Evolutionary conservation across 92 coral and sea anemone species (phyloP).

Genomic region (Siderastrea radians): DNA sequence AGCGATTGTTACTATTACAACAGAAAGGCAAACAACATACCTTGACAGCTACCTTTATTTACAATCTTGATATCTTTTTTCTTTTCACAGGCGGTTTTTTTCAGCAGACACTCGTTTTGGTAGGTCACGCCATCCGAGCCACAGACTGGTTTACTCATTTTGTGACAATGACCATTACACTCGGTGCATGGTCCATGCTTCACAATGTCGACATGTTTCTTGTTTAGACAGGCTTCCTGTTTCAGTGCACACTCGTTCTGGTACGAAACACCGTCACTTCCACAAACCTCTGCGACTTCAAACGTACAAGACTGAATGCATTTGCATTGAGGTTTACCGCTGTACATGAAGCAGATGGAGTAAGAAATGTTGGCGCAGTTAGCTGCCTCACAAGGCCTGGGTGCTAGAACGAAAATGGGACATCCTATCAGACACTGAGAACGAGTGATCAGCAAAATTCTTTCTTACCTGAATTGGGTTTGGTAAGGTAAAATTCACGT

Average conservation of each 20-base stretch:
- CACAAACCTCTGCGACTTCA: constrained; percentile 16
- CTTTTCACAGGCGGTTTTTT: constrained; percentile 60
- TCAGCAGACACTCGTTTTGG: constrained; percentile 69
- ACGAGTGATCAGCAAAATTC: too few species aligned
- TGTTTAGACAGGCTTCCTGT: background rate
- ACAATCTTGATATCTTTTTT: constrained; percentile 48
- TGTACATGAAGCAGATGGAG: constrained; percentile 32
- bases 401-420: background rate
- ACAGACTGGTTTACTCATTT: constrained; percentile 51
- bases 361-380: constrained; percentile 7
- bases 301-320: constrained; percentile 15
- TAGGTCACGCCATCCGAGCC: constrained; percentile 77
- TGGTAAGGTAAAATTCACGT: too few species aligned
- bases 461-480: too few species aligned
- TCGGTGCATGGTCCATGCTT: background rate
- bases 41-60: constrained; percentile 41
- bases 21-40: background rate
- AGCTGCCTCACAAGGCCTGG: background rate
- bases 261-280: constrained; percentile 20
- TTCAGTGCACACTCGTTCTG: constrained; percentile 26
- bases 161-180: constrained; percentile 43
- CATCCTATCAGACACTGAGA: too few species aligned
- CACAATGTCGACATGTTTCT: background rate
- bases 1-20: background rate
- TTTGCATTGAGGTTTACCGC: constrained; percentile 7